These are phyloP conservation scores for Sarcoramphus papa DNA, from an alignment of 2,797 vertebrate species.

Conservation along the genomic window DNA sequence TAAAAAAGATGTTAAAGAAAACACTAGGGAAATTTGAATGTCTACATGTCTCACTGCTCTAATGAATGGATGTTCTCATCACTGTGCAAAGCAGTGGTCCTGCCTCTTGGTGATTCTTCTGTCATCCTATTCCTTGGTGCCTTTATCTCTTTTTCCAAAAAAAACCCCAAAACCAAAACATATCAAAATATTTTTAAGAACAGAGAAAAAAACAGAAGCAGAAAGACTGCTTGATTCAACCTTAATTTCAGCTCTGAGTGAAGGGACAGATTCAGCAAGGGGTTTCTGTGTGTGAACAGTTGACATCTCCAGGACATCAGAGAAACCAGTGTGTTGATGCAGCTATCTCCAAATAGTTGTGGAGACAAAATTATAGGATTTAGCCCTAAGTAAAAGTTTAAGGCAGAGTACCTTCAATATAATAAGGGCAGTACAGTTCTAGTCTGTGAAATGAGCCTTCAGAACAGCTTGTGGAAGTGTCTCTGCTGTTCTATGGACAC, in stretches of 20 bases:
- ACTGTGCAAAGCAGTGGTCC: background rate
- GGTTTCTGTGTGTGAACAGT: background rate
- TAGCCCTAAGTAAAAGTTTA: background rate
- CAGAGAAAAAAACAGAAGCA: background rate
- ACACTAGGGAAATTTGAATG: background rate
- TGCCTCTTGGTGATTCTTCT: background rate
- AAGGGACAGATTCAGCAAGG: background rate
- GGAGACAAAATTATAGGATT: background rate
- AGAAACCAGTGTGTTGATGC: background rate
- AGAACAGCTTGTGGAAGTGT: background rate
- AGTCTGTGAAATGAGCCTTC: background rate
- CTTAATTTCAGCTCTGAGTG: background rate
- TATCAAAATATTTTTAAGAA: background rate
- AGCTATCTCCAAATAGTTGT: background rate
- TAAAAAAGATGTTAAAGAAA: background rate
- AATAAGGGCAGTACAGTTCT: background rate
- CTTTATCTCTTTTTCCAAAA: background rate
- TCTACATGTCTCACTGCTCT: background rate
- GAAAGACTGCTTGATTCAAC: background rate
- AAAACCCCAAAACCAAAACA: background rate
- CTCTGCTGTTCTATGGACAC: background rate
- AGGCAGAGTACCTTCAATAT: background rate
- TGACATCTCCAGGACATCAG: background rate
- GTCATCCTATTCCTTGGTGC: background rate
- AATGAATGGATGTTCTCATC: background rate